phyloP scores from a whole-genome alignment of 2,113 vertebrate species.

The Syngnathoides biaculeatus region DNA sequence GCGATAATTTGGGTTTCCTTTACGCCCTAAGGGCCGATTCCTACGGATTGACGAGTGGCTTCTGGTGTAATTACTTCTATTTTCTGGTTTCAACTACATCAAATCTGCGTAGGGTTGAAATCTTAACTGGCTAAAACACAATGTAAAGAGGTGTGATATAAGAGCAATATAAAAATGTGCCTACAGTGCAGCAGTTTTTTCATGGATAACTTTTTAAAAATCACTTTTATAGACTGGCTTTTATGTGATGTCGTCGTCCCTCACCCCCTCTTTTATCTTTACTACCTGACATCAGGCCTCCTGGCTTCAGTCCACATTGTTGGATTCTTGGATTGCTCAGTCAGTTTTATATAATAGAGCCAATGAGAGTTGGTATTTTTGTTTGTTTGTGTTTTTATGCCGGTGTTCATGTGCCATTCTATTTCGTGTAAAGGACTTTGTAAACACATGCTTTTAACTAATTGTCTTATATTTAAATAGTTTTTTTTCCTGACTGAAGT shows the following conservation, averaged over 20 bases:
- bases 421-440: too few relatives aligned
- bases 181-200: too few relatives aligned
- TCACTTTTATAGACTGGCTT: too few relatives aligned
- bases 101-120: background rate
- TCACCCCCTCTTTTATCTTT: too few relatives aligned
- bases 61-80: constrained; percentile 43
- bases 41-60: constrained; percentile 33
- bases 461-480: too few relatives aligned
- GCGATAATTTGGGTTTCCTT: constrained; percentile 45
- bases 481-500: too few relatives aligned
- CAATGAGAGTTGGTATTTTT: background rate
- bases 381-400: background rate
- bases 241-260: too few relatives aligned
- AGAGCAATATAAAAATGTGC: too few relatives aligned
- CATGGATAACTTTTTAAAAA: too few relatives aligned
- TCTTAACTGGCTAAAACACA: background rate
- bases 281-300: too few relatives aligned
- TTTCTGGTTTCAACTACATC: constrained; percentile 20
- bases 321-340: background rate
- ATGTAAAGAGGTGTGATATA: background rate
- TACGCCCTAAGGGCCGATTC: constrained; percentile 26
- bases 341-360: background rate
- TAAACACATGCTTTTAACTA: too few relatives aligned
- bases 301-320: too few relatives aligned
- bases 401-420: background rate